Conservation (phyloP, 1,140 invertebrate species). For the Drosophila ogumai region DNA sequence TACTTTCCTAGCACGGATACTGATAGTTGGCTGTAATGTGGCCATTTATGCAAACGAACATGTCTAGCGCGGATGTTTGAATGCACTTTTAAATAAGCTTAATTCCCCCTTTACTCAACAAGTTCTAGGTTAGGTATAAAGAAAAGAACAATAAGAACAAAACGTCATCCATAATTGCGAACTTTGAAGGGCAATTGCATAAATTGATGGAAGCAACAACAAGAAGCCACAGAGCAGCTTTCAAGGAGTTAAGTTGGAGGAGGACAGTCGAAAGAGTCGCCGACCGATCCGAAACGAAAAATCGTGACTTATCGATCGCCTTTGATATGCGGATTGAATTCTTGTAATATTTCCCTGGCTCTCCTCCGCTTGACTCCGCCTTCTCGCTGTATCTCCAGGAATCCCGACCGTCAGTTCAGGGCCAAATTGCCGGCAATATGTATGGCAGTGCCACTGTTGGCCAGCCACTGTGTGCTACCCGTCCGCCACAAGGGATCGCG, state of each 20-base stretch:
- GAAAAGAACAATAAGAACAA: conserved; percentile 61
- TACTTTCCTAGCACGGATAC: no score
- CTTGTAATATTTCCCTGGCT: conserved; percentile 72
- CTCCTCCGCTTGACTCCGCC: conserved; percentile 6
- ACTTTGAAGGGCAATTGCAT: conserved; percentile 77
- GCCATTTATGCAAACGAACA: conserved; percentile 1
- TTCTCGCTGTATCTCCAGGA: not conserved
- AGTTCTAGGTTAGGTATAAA: not conserved
- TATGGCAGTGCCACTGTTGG: conserved; percentile 63
- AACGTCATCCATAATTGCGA: conserved; percentile 77
- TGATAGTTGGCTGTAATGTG: not conserved
- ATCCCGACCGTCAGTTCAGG: conserved; percentile 51
- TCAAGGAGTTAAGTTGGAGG: conserved; percentile 6
- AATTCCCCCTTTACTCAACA: not conserved
- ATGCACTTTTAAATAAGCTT: not conserved
- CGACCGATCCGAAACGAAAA: conserved; percentile 44
- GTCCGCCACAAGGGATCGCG: conserved; percentile 51
- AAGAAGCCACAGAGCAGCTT: conserved; percentile 19
- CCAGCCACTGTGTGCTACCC: conserved; percentile 71
- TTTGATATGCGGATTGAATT: conserved; percentile 82
- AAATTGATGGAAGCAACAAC: conserved; percentile 72
- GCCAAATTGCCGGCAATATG: conserved; percentile 71
- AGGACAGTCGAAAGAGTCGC: conserved; percentile 43
- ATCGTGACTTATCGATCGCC: conserved; percentile 80
- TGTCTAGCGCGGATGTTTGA: not conserved